A percentile compares a stretch with the other conserved stretches of the same genome.
Conservation (phyloP, 2,113 vertebrate species). For the Gyps fulvus region DNA sequence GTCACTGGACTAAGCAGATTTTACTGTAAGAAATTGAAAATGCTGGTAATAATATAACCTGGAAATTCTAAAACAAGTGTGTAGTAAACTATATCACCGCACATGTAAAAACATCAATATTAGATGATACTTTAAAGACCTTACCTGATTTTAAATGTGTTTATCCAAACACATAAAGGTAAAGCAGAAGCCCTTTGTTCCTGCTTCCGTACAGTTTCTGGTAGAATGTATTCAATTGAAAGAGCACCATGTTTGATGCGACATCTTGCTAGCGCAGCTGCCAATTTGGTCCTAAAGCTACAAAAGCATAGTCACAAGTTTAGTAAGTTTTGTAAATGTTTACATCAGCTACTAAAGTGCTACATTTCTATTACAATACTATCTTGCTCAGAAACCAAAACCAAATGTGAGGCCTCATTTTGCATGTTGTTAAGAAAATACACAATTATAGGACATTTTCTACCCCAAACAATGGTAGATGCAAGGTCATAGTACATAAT, state of each 20-base stretch:
- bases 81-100: neutral
- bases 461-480: neutral
- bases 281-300: slow-evolving; percentile 87
- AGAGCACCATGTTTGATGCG: slow-evolving; percentile 84
- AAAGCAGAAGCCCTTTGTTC: slow-evolving; percentile 78
- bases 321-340: neutral
- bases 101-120: neutral
- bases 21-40: neutral
- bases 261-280: slow-evolving; percentile 85
- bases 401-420: neutral
- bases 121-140: neutral
- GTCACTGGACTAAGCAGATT: neutral
- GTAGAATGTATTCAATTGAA: slow-evolving; percentile 81
- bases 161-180: slow-evolving; percentile 86
- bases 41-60: neutral
- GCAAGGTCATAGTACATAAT: neutral
- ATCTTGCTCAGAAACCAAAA: neutral
- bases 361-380: neutral
- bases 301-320: neutral
- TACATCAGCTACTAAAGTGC: neutral
- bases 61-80: neutral
- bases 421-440: neutral
- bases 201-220: slow-evolving; percentile 77
- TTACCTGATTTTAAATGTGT: slow-evolving; percentile 84
- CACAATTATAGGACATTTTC: neutral